These are phyloP conservation scores for Tiliqua scincoides DNA, from an alignment of 2,113 vertebrate genomes.

Conservation along the genomic window DNA sequence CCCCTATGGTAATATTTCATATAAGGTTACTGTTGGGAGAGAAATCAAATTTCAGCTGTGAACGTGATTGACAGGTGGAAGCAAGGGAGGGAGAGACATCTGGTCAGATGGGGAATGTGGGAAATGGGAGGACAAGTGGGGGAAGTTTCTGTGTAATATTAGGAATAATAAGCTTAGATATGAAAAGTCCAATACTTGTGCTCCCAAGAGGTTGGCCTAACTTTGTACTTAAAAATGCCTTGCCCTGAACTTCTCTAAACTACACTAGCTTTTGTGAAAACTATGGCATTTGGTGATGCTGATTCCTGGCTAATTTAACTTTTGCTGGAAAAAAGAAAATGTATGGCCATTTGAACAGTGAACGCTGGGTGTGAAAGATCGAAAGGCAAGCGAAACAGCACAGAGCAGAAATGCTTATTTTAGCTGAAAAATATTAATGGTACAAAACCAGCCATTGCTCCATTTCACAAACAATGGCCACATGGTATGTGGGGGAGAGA, in stretches of 20 bases:
- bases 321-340: slow-evolving; percentile 42
- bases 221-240: slow-evolving; percentile 62
- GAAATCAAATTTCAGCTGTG: slow-evolving; percentile 82
- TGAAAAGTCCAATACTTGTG: slow-evolving; percentile 57
- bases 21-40: slow-evolving; percentile 79
- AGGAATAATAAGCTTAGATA: slow-evolving; percentile 77
- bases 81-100: slow-evolving; percentile 74
- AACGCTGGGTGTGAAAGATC: not conserved
- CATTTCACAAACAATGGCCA: not conserved
- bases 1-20: slow-evolving; percentile 80
- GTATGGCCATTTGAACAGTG: slow-evolving; percentile 18
- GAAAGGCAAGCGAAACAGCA: not conserved
- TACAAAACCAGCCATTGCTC: not conserved
- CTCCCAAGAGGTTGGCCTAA: slow-evolving; percentile 50
- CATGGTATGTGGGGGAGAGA: not conserved
- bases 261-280: not conserved
- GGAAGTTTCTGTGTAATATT: slow-evolving; percentile 71
- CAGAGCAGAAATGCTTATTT: not conserved
- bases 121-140: slow-evolving; percentile 82
- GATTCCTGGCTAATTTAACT: slow-evolving; percentile 49
- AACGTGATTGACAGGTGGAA: slow-evolving; percentile 80
- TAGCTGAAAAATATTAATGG: not conserved
- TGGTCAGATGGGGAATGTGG: slow-evolving; percentile 82
- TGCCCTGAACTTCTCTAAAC: not conserved
- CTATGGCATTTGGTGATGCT: not conserved